These are phyloP conservation scores for Himalopsyche anomala DNA, from an alignment of 2,888 invertebrate species.

Conservation along the genomic window DNA sequence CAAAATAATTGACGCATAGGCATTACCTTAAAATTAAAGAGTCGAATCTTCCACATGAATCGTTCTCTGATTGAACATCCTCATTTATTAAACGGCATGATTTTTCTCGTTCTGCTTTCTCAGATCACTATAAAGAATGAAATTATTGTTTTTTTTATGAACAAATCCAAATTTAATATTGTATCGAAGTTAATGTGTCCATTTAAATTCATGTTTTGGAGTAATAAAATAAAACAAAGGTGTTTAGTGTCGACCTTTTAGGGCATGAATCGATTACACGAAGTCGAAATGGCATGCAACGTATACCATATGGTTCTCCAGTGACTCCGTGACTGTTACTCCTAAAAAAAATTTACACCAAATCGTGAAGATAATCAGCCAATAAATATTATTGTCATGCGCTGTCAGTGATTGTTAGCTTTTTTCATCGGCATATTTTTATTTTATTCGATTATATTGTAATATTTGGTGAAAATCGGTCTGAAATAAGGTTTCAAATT, in stretches of 20 bases:
- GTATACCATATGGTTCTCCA: conserved; percentile 5
- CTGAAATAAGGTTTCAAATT: too few relatives aligned
- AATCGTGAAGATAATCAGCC: conserved; percentile 19
- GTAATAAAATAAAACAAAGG: conserved; percentile 27
- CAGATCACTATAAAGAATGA: not conserved
- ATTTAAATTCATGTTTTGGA: conserved; percentile 10
- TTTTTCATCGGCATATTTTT: not conserved
- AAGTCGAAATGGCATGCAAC: not conserved
- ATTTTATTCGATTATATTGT: too few relatives aligned
- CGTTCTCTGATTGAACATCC: not conserved
- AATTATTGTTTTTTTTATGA: not conserved
- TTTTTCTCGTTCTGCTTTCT: too few relatives aligned
- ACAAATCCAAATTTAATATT: not conserved
- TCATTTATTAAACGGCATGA: too few relatives aligned
- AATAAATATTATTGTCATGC: conserved; percentile 27
- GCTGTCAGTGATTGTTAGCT: not conserved
- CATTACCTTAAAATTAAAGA: not conserved
- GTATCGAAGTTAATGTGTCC: not conserved
- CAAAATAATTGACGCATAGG: too few relatives aligned
- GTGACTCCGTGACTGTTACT: not conserved
- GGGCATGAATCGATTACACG: conserved; percentile 3
- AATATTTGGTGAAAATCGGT: too few relatives aligned
- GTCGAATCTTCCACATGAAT: not conserved
- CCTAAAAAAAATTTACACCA: not conserved
- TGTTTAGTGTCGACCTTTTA: conserved; percentile 30